Conservation (phyloP, 2,888 invertebrate genomes). For the Eustalomyia histrio region DNA sequence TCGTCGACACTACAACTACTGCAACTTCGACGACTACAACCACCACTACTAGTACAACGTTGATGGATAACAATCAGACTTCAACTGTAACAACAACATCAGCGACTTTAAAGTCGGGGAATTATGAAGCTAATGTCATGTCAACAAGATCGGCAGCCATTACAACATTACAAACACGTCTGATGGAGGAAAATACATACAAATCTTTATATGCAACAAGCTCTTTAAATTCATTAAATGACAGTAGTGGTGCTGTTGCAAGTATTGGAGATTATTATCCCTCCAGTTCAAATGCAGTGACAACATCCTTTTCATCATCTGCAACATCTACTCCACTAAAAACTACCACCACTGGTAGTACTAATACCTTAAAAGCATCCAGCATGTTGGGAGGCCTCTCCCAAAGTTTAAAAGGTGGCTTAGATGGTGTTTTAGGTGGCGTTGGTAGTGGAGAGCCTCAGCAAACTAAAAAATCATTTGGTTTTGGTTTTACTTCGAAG, state of each 20-base stretch:
- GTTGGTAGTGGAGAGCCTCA: conserved; percentile 63
- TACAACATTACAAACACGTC: no score
- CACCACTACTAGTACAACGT: neutral
- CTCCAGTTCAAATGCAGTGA: no score
- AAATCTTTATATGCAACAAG: no score
- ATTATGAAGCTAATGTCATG: no score
- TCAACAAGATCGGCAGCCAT: no score
- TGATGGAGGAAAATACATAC: no score
- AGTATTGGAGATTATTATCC: no score
- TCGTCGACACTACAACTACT: conserved; percentile 61
- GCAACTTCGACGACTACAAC: neutral
- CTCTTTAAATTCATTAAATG: no score
- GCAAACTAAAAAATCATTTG: conserved; percentile 70
- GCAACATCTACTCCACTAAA: conserved; percentile 77
- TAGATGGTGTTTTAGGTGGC: conserved; percentile 74
- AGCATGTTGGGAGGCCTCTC: conserved; percentile 74
- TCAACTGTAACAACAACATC: conserved; percentile 65
- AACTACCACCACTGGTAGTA: conserved; percentile 71
- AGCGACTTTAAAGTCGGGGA: conserved; percentile 47
- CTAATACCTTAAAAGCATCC: conserved; percentile 69
- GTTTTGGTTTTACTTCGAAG: conserved; percentile 75
- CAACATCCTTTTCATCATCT: conserved; percentile 69
- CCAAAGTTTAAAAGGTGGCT: conserved; percentile 75
- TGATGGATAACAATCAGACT: no score
- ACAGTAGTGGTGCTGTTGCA: no score